These are phyloP conservation scores for Junonia oenone DNA, from an alignment of 2,888 invertebrate genomes.

Conservation along the genomic window DNA sequence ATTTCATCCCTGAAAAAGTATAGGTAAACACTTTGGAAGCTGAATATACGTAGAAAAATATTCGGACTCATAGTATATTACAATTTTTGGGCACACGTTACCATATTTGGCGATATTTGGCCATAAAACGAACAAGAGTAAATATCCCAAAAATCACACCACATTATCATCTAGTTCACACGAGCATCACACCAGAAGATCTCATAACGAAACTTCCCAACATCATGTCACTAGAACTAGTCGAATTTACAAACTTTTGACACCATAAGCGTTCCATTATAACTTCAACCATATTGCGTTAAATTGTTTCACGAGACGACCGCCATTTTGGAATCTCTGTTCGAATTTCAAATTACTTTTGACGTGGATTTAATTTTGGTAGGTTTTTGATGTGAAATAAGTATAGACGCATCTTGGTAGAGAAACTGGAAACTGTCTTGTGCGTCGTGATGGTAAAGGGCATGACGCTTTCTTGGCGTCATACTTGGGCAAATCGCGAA, in stretches of 20 bases:
- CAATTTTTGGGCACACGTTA: too few relatives aligned
- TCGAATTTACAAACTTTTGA: constrained; percentile 8
- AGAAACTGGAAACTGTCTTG: too few relatives aligned
- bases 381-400: too few relatives aligned
- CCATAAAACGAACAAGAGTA: background rate
- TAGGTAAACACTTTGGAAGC: too few relatives aligned
- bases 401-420: too few relatives aligned
- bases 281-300: constrained; percentile 15
- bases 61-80: too few relatives aligned
- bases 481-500: too few relatives aligned
- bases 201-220: background rate
- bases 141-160: background rate
- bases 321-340: constrained; percentile 1
- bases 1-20: too few relatives aligned
- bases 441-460: too few relatives aligned
- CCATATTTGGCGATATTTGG: too few relatives aligned
- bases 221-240: background rate
- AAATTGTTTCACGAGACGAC: constrained; percentile 16
- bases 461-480: too few relatives aligned
- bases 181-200: background rate
- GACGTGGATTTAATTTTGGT: background rate
- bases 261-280: constrained; percentile 19
- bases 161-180: background rate
- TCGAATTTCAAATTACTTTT: background rate
- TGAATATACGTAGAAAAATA: too few relatives aligned